Base-by-base conservation (phyloP, 2,888 invertebrate genomes). In the Tubulanus polymorphus region DNA sequence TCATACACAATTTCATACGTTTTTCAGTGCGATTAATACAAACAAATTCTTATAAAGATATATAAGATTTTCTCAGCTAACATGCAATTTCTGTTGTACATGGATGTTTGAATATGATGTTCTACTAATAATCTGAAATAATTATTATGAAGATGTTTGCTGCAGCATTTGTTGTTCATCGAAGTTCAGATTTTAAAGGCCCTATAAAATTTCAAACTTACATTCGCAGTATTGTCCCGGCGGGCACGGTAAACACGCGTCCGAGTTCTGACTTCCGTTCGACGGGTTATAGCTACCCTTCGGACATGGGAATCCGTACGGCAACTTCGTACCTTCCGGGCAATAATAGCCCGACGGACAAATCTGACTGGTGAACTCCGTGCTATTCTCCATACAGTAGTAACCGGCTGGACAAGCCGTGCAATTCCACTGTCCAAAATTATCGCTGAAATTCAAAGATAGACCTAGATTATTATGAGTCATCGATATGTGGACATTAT, bases 311-410 rank as follows among this genome's bases (percentile, higher is more conserved):
- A 62, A 68, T 57, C 70, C 64, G 29, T 66, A 62, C 6, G 68
- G 63, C 32, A 64, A 56, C 5, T 65, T 64, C 3, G 75, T 76
- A 15, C 70, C 71, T 8, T 46, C 54, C 20, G 73, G 75, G 53
- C 76, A 76, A 60, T 74, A 75, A 60, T 70, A 70, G 3, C 76
- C 76, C 0, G 61, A 50, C 6, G 70, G 73, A 59, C 76, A 76
- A 3, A 68, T 58, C 52, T 71, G 67, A 10, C 59, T 53, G 15
- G 51, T 53, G 63, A 69, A 73, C 30, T 60, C 61, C 15, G 71
- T 72, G 6, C 73, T 70, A 60, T 69, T 72, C 57, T 67, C 67
- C 32, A 64, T 51, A 60, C 76, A 76, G 64, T 72, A 76, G 60
- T 63, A 72, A 3, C 75, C 73, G 25, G 69, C 67, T 26, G 74